Evolutionary conservation across 2,888 invertebrate species (phyloP).

Genomic region (Harpalus rubripes): DNA sequence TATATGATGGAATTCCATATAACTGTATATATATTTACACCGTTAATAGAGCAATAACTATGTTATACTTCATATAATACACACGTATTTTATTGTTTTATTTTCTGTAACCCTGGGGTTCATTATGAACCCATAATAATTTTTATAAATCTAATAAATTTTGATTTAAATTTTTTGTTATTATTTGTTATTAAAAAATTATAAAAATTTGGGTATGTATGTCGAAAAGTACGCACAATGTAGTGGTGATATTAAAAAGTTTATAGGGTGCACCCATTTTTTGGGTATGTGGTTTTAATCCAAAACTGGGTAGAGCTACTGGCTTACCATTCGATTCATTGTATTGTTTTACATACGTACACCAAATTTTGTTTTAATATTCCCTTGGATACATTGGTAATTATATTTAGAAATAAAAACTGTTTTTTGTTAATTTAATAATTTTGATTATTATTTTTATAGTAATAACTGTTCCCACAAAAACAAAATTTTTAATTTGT

Average conservation of each 20-base stretch:
- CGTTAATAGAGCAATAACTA: constrained; percentile 38
- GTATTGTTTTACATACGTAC: neutral
- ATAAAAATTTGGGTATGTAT: neutral
- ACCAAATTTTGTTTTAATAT: neutral
- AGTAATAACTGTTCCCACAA: too few relatives aligned
- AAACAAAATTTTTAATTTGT: too few relatives aligned
- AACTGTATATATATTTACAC: constrained; percentile 26
- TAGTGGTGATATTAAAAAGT: neutral
- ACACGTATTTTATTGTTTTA: neutral
- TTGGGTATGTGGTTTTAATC: neutral
- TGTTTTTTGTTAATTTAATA: too few relatives aligned
- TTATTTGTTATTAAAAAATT: neutral
- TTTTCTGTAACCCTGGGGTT: neutral
- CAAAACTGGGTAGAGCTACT: neutral
- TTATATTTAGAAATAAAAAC: too few relatives aligned
- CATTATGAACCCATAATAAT: neutral
- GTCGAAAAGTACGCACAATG: neutral
- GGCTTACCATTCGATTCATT: neutral
- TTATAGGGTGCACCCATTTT: neutral
- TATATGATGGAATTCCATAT: neutral
- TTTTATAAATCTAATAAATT: neutral
- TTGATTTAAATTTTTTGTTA: neutral
- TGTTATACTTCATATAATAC: neutral
- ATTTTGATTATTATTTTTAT: too few relatives aligned
- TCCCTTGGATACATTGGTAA: neutral